A percentile compares a stretch with the other conserved stretches of the same genome.
Conservation (phyloP, 2,888 invertebrate species). For the Liposcelis brunnea region DNA sequence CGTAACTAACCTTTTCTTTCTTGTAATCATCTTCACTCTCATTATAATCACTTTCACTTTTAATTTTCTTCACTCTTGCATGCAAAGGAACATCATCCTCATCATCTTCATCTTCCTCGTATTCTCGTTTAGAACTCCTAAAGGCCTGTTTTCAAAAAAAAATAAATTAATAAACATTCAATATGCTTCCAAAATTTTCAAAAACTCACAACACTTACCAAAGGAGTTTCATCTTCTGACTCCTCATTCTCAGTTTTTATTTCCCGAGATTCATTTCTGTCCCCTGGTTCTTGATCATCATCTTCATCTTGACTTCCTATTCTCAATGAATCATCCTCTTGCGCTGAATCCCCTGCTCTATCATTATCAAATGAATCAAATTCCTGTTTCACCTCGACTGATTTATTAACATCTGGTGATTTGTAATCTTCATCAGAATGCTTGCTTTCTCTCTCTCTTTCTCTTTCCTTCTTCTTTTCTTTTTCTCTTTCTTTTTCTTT, state of each 20-base stretch:
- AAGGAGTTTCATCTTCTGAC: slow-evolving; percentile 57
- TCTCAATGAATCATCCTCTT: slow-evolving; percentile 24
- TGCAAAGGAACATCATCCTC: slow-evolving; percentile 50
- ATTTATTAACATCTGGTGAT: slow-evolving; percentile 17
- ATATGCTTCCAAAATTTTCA: not conserved
- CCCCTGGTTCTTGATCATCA: slow-evolving; percentile 35
- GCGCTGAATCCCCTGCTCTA: slow-evolving; percentile 22
- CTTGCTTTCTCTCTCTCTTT: slow-evolving; percentile 26
- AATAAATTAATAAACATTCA: not conserved
- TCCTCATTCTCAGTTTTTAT: slow-evolving; percentile 29
- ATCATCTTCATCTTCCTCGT: slow-evolving; percentile 39
- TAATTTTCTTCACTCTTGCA: slow-evolving; percentile 43
- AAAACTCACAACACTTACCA: slow-evolving; percentile 38
- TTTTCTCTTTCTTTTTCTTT: slow-evolving; percentile 21
- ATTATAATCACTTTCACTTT: slow-evolving; percentile 31
- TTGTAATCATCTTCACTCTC: slow-evolving; percentile 27
- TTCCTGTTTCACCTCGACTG: slow-evolving; percentile 18
- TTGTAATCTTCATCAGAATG: slow-evolving; percentile 25
- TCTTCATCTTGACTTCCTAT: slow-evolving; percentile 20
- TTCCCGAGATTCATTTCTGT: slow-evolving; percentile 27
- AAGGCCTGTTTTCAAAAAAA: not conserved
- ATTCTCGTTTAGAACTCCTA: slow-evolving; percentile 8
- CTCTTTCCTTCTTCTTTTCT: slow-evolving; percentile 24
- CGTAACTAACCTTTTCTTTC: slow-evolving; percentile 28
- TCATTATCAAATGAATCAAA: slow-evolving; percentile 19